Percentiles rank a stretch among this genome's conserved stretches.
These are phyloP conservation scores for Darevskia mixta DNA, from an alignment of 2,797 vertebrate species.

Conservation along the genomic window DNA sequence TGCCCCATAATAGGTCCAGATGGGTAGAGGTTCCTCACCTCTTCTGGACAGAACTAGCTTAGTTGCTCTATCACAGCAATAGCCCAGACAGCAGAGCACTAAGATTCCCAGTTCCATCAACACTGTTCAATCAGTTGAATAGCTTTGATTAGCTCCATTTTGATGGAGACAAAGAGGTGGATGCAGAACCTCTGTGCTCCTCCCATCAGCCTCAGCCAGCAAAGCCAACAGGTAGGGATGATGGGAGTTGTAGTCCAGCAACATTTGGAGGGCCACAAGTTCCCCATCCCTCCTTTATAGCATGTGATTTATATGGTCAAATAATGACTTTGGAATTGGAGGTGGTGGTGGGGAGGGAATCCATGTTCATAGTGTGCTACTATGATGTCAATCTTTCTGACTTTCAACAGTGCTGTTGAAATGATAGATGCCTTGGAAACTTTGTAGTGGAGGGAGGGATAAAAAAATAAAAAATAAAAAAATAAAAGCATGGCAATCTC, in stretches of 20 bases:
- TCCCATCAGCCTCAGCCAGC: too few species aligned
- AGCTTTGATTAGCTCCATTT: not conserved
- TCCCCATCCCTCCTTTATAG: too few species aligned
- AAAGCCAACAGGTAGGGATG: too few species aligned
- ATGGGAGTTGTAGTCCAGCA: not conserved
- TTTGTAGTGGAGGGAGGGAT: not conserved
- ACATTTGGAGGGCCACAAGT: not conserved
- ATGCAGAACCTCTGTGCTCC: too few species aligned
- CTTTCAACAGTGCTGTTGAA: not conserved
- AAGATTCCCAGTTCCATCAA: not conserved
- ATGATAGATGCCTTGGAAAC: not conserved
- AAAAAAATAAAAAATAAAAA: too few species aligned
- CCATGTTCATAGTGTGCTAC: not conserved
- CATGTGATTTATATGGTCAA: not conserved
- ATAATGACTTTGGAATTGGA: not conserved
- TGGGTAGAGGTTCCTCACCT: not conserved
- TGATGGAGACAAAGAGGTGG: not conserved
- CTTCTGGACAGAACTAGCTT: not conserved
- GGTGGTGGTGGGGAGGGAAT: too few species aligned
- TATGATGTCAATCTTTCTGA: not conserved
- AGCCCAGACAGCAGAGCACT: not conserved
- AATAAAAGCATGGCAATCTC: not conserved
- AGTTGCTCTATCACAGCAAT: not conserved
- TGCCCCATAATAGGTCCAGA: not conserved
- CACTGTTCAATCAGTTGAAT: not conserved